Evolutionary conservation across 2,888 invertebrate species (phyloP).

Genomic region (Aleiodes alternator): DNA sequence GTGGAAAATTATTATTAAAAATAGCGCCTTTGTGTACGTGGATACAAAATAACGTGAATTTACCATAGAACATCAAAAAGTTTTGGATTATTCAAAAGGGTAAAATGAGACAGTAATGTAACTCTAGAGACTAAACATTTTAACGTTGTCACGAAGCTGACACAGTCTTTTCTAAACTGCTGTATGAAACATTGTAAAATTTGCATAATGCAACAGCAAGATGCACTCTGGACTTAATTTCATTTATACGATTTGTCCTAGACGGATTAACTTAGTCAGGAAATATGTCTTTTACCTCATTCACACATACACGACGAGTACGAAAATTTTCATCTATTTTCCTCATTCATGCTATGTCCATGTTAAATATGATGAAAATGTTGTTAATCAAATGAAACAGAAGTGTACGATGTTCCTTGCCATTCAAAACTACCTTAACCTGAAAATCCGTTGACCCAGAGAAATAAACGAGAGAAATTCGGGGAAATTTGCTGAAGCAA

Average conservation of each 20-base stretch:
- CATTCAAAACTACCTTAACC: constrained; percentile 28
- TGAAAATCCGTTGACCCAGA: constrained; percentile 41
- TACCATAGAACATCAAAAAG: not conserved
- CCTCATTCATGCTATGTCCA: constrained; percentile 32
- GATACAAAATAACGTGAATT: constrained; percentile 49
- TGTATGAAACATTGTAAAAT: constrained; percentile 59
- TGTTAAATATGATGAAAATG: constrained; percentile 35
- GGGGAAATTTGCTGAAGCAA: not conserved
- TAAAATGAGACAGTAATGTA: constrained; percentile 22
- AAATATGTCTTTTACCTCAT: not conserved
- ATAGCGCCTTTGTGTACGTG: not conserved
- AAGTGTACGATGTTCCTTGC: not conserved
- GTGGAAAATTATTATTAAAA: no score
- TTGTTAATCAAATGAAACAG: constrained; percentile 43
- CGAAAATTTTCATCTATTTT: constrained; percentile 4
- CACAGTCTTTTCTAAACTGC: constrained; percentile 59
- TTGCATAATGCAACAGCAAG: constrained; percentile 64
- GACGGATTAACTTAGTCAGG: constrained; percentile 53
- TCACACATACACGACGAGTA: not conserved
- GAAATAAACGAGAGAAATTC: constrained; percentile 11
- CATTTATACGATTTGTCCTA: constrained; percentile 57
- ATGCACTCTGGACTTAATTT: constrained; percentile 58
- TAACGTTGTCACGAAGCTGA: constrained; percentile 45
- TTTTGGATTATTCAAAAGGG: not conserved
- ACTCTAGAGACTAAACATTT: no score